These are phyloP conservation scores for Colletes latitarsis DNA, from an alignment of 1,140 invertebrate genomes.

Conservation along the genomic window DNA sequence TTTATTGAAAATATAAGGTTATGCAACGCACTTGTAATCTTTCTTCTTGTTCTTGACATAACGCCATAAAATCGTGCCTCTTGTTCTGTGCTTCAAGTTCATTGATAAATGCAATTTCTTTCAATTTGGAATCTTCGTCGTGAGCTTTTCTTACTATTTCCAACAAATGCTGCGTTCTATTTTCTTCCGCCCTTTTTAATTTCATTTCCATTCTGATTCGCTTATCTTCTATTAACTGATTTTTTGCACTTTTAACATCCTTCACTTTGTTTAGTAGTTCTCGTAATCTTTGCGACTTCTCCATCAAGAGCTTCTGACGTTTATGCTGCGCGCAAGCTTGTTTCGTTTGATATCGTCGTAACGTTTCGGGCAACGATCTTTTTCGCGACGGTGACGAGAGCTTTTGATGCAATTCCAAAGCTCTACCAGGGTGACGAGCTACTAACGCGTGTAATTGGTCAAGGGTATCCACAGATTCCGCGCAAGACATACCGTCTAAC, in stretches of 20 bases:
- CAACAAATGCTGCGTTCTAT: constrained; percentile 89
- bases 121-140: constrained; percentile 97
- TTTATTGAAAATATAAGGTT: neutral
- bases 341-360: constrained; percentile 91
- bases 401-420: constrained; percentile 95
- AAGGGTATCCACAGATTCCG: constrained; percentile 89
- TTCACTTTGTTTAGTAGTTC: constrained; percentile 94
- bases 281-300: constrained; percentile 92
- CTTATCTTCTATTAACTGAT: constrained; percentile 92
- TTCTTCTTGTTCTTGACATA: constrained; percentile 91
- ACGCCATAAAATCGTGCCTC: constrained; percentile 92
- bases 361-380: constrained; percentile 90
- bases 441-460: constrained; percentile 89
- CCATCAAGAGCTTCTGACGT: constrained; percentile 89
- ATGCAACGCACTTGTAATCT: constrained; percentile 84
- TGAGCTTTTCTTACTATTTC: constrained; percentile 96
- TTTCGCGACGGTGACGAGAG: constrained; percentile 94
- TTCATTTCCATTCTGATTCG: constrained; percentile 92
- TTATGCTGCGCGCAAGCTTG: constrained; percentile 92
- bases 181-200: constrained; percentile 94
- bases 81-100: constrained; percentile 97
- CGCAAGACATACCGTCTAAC: constrained; percentile 89
- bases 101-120: constrained; percentile 99
- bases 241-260: constrained; percentile 93
- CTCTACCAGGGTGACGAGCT: constrained; percentile 93